Conservation (phyloP, 1,140 invertebrate genomes). For the Penaeus vannamei region DNA sequence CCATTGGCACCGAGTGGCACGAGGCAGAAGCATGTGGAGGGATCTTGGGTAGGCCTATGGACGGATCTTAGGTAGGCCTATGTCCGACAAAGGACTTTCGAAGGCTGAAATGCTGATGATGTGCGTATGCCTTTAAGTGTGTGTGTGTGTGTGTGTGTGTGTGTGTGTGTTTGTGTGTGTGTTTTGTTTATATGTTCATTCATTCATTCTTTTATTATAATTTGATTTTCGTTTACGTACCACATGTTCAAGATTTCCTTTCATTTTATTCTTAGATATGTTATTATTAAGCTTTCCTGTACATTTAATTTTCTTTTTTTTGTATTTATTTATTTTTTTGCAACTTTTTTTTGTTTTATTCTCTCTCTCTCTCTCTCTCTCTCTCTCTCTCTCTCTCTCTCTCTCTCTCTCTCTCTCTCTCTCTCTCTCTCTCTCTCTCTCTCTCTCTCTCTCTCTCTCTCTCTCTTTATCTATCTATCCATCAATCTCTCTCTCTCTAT, state of each 20-base stretch:
- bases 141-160: conserved; percentile 37
- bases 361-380: background rate
- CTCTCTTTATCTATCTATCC: too few relatives aligned
- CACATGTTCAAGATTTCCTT: background rate
- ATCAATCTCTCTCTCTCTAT: too few relatives aligned
- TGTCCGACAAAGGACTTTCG: too few relatives aligned
- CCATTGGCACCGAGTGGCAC: too few relatives aligned
- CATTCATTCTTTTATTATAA: background rate
- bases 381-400: background rate
- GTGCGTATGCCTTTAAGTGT: background rate
- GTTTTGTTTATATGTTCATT: too few relatives aligned
- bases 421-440: background rate
- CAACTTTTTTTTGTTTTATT: background rate
- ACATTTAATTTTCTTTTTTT: background rate
- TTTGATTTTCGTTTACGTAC: background rate
- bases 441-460: too few relatives aligned
- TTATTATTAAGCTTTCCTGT: background rate
- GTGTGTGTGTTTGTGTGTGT: conserved; percentile 18
- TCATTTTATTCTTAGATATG: background rate
- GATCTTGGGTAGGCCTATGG: too few relatives aligned
- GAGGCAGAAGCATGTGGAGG: too few relatives aligned
- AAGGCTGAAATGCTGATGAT: background rate
- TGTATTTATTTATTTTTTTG: background rate
- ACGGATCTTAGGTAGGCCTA: too few relatives aligned
- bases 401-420: background rate